Percentiles rank a stretch among this genome's conserved stretches.
Evolutionary conservation across 2,888 invertebrate species (phyloP).

Genomic region (Drosophila siamana): DNA sequence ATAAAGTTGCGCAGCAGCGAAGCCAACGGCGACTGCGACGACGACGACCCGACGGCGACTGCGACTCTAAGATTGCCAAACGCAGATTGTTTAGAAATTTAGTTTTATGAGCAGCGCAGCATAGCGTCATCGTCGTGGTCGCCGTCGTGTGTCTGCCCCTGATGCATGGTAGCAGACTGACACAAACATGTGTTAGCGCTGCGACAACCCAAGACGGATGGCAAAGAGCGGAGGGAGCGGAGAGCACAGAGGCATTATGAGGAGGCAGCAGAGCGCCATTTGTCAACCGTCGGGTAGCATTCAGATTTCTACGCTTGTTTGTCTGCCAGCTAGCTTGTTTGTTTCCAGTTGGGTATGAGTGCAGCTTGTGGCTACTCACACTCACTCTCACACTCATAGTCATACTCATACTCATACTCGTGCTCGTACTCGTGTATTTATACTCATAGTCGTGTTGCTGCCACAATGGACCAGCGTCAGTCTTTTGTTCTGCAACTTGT

Average conservation of each 20-base stretch:
- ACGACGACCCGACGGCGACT: constrained; percentile 36
- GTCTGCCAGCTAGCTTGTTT: constrained; percentile 35
- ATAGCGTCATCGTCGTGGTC: too few species aligned
- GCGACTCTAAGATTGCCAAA: constrained; percentile 70
- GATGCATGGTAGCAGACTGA: constrained; percentile 45
- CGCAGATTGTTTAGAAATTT: constrained; percentile 80
- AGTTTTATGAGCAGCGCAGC: constrained; percentile 69
- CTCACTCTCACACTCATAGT: neutral
- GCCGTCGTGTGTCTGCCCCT: constrained; percentile 18
- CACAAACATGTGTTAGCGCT: constrained; percentile 56
- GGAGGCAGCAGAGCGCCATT: constrained; percentile 60
- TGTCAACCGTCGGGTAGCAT: constrained; percentile 64
- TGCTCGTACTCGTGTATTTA: constrained; percentile 3
- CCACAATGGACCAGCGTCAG: constrained; percentile 37
- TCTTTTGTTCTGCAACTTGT: constrained; percentile 67
- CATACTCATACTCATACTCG: constrained; percentile 1
- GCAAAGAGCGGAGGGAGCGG: neutral
- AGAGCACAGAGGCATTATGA: constrained; percentile 54
- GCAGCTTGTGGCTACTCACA: constrained; percentile 4
- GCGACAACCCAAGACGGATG: neutral
- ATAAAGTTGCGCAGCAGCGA: constrained; percentile 74
- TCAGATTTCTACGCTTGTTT: constrained; percentile 57
- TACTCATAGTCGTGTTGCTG: constrained; percentile 24
- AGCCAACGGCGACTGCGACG: constrained; percentile 29
- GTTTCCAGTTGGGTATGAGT: constrained; percentile 16